Percentiles rank a stretch among this genome's conserved stretches.
These are phyloP conservation scores for Echinometra lucunter DNA, from an alignment of 53 echinoderm and acorn worm species.

Conservation along the genomic window DNA sequence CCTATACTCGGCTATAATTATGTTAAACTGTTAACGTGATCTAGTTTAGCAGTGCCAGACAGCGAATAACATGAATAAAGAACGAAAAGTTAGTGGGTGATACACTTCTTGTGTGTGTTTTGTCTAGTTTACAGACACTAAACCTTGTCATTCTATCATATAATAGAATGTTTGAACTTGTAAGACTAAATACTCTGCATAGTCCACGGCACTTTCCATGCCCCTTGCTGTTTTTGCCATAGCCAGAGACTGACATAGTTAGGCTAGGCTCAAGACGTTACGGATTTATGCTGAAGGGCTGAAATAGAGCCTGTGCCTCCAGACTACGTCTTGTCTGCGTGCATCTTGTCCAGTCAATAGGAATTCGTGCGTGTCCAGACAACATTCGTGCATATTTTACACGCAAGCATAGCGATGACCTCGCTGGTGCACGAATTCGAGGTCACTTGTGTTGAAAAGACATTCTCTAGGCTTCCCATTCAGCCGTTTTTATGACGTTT, in stretches of 20 bases:
- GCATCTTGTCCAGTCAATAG: not conserved
- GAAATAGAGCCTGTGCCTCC: too few species aligned
- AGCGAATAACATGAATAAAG: not conserved
- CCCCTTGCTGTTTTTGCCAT: too few species aligned
- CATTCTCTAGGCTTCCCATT: not conserved
- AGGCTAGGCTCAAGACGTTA: too few species aligned
- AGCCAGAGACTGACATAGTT: too few species aligned
- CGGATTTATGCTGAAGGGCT: too few species aligned
- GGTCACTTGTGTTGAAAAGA: not conserved
- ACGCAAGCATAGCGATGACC: not conserved
- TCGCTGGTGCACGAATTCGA: constrained; percentile 10
- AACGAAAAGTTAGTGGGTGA: not conserved
- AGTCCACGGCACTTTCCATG: too few species aligned
- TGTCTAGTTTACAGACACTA: too few species aligned
- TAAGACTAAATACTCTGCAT: too few species aligned
- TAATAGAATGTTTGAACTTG: too few species aligned
- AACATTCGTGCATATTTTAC: constrained; percentile 13
- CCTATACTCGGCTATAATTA: too few species aligned
- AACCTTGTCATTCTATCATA: too few species aligned
- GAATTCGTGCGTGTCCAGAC: not conserved
- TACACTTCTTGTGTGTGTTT: not conserved
- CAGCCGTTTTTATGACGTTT: not conserved
- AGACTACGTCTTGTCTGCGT: not conserved
- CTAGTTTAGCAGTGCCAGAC: not conserved
- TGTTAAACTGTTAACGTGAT: too few species aligned